These are phyloP conservation scores for Eristalis tenax DNA, from an alignment of 2,888 invertebrate species.

Conservation along the genomic window DNA sequence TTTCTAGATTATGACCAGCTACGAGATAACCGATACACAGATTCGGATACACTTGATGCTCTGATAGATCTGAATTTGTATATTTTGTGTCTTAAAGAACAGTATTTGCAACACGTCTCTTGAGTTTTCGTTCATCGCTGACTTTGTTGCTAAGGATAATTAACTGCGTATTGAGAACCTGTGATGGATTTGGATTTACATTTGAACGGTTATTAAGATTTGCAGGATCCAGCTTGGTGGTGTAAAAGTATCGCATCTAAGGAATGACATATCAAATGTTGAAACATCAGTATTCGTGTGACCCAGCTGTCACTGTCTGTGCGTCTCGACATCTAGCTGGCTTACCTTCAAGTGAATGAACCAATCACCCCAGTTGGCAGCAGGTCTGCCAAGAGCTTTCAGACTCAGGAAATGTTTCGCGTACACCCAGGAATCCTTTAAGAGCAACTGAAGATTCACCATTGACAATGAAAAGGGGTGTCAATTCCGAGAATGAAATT, in stretches of 20 bases:
- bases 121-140: too few relatives aligned
- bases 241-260: background rate
- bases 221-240: background rate
- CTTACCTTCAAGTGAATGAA: background rate
- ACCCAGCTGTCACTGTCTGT: conserved; percentile 54
- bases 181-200: background rate
- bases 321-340: conserved; percentile 42
- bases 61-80: conserved; percentile 12
- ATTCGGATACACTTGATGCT: background rate
- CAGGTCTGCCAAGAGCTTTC: background rate
- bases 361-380: background rate
- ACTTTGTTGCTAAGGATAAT: too few relatives aligned
- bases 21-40: too few relatives aligned
- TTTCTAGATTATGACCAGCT: too few relatives aligned
- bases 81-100: conserved; percentile 2
- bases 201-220: background rate
- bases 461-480: too few relatives aligned
- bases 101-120: background rate
- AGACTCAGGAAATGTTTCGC: background rate
- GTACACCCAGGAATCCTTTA: too few relatives aligned
- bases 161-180: too few relatives aligned
- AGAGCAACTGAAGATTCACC: too few relatives aligned
- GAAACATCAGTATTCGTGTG: background rate
- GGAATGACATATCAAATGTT: conserved; percentile 10
- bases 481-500: too few relatives aligned